Conservation (phyloP, 2,888 invertebrate species). For the Xestia sexstrigata region DNA sequence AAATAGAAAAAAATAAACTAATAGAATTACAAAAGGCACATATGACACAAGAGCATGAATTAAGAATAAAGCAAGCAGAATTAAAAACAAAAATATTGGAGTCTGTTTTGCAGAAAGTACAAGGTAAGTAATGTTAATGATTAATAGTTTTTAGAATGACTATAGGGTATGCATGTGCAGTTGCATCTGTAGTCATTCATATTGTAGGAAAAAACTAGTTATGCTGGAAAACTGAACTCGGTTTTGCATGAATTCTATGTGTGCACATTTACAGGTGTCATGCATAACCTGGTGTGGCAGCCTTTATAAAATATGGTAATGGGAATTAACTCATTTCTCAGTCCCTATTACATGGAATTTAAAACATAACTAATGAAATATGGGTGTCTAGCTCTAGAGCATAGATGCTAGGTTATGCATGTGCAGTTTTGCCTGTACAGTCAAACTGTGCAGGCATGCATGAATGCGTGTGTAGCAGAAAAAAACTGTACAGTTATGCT, state of each 20-base stretch:
- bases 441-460: not conserved
- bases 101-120: conserved; percentile 28
- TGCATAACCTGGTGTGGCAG: not conserved
- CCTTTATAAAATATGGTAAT: not conserved
- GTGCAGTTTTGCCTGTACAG: too few relatives aligned
- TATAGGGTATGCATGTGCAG: too few relatives aligned
- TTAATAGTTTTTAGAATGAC: too few relatives aligned
- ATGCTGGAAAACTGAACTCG: not conserved
- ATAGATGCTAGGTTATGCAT: not conserved
- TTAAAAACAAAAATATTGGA: conserved; percentile 38
- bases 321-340: not conserved
- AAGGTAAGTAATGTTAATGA: conserved; percentile 15
- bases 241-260: not conserved
- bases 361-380: too few relatives aligned
- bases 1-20: conserved; percentile 25
- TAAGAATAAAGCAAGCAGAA: conserved; percentile 27
- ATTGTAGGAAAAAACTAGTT: not conserved
- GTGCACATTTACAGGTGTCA: not conserved
- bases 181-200: too few relatives aligned
- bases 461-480: too few relatives aligned
- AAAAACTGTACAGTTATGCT: too few relatives aligned
- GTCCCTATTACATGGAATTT: not conserved
- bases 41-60: conserved; percentile 25
- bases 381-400: not conserved
- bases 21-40: conserved; percentile 22